Base-by-base conservation (phyloP, 2,888 invertebrate species). In the Lingula anatina region DNA sequence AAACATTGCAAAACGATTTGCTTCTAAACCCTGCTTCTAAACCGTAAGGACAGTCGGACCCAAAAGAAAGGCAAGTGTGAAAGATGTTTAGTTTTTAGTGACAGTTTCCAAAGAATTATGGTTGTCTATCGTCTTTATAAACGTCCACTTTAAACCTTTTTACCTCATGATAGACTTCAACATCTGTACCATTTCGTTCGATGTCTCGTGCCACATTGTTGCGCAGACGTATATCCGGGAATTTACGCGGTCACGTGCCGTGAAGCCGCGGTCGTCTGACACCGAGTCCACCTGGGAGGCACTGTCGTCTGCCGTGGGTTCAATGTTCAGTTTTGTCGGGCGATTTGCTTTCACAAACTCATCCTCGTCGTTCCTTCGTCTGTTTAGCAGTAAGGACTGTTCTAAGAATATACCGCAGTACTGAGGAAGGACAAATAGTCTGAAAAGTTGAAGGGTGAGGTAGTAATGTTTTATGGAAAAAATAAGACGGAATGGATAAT, bases 371-470 rank as follows among this genome's bases (percentile, higher is more conserved):
- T 96, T 91, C 51, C 92, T 82, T 66, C 90, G 67, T 58, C 96
- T 80, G 75, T 96, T 97, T 61, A 96, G 78, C 0, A 91, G 90
- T 83, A 97, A 84, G 20, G 94, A 93, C 78, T 96, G 95, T 76
- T 96, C 96, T 56, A 96, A 90, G 20, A 97, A 79, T 23, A 92
- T 78, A 0, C 88, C 86, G 65, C 87, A 88, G 78, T 95, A 97
- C 89, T 94, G 91, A 0, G 96, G 95, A 15, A 86, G 82, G 0
- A 96, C 88, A 70, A 92, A 97, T 47, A 97, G 79, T 41, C 78
- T 76, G 58, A 2, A 57, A 46, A 5, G 3, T 31, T 12, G 31
- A 12, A n/a, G n/a, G n/a, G n/a, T n/a, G n/a, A n/a, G n/a, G n/a
- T n/a, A n/a, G n/a, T n/a, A n/a, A n/a, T n/a, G n/a, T n/a, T n/a